Evolutionary conservation across 2,888 invertebrate genomes (phyloP).

Genomic region (Folsomia manolachei): DNA sequence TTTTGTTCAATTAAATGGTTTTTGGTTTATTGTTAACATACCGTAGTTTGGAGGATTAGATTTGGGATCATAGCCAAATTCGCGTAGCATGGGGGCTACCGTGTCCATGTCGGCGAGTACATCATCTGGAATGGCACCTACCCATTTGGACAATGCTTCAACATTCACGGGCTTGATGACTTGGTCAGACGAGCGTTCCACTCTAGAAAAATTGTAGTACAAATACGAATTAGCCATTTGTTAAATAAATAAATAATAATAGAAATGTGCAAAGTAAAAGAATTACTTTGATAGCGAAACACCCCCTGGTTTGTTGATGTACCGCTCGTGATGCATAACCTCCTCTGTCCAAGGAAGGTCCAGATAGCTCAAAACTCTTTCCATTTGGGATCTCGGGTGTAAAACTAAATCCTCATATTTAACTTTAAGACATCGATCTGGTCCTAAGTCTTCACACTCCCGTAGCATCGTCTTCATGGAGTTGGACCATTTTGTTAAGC

Average conservation of each 20-base stretch:
- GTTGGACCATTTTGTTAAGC: conserved; percentile 94
- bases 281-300: conserved; percentile 91
- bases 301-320: conserved; percentile 92
- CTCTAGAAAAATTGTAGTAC: conserved; percentile 63
- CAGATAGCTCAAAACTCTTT: conserved; percentile 80
- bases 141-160: conserved; percentile 92
- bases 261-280: neutral
- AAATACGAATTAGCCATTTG: neutral
- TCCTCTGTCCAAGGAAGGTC: conserved; percentile 92
- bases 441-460: conserved; percentile 76
- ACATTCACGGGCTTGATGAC: conserved; percentile 97
- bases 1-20: conserved; percentile 60
- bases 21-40: no score
- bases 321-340: conserved; percentile 95
- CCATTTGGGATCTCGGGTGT: conserved; percentile 86
- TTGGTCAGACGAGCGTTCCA: conserved; percentile 96
- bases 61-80: conserved; percentile 88
- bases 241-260: conserved; percentile 1
- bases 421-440: conserved; percentile 64
- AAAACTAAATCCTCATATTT: conserved; percentile 97
- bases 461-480: conserved; percentile 92
- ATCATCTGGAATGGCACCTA: conserved; percentile 82
- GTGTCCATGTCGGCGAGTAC: conserved; percentile 88
- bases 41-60: conserved; percentile 95
- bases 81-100: conserved; percentile 90